Base-by-base conservation (phyloP, 2,797 vertebrate species). In the Sus cebifrons region DNA sequence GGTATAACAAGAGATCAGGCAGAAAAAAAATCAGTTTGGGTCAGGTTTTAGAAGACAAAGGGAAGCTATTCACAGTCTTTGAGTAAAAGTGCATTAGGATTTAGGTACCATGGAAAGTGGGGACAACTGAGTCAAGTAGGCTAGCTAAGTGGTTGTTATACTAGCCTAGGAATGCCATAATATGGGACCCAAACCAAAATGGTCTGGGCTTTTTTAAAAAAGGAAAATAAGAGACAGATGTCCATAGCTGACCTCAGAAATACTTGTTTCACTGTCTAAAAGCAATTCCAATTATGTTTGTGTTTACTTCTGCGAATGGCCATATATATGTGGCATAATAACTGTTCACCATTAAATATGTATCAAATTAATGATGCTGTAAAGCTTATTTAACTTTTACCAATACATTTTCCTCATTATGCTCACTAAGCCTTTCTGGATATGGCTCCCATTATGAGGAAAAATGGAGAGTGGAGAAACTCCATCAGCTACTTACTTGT, bases 361-460 rank as follows among this genome's bases (percentile, higher is more conserved):
- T 60, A 17, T 78, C 79, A 86, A 3, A 58, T 44, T 73, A 83
- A 91, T 82, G 89, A 65, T 86, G 18, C 14, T 73, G 0, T 70
- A 86, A 78, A 82, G 89, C 81, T 95, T 65, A 85, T 73, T 78
- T 96, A 14, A 62, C 3, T 84, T 94, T 95, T 52, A 44, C 12
- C 52, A 90, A n/a, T 74, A 36, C 60, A 91, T 88, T 93, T 77
- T 56, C 23, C 73, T 71, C 52, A 36, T 62, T 73, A 67, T 89
- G 13, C 29, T 89, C n/a, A 92, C 20, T 74, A 62, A 27, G 6
- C 15, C 32, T 89, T 86, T 86, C 58, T 32, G 32, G 7, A 32
- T 71, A 89, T 89, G 16, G 17, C 68, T 60, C 2, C 74, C 15
- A 68, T 93, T 67, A 65, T 60, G 32, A 83, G 64, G 25, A 79